Evolutionary conservation across 2,888 invertebrate species (phyloP).

Genomic region (Camptogramma bilineatum): DNA sequence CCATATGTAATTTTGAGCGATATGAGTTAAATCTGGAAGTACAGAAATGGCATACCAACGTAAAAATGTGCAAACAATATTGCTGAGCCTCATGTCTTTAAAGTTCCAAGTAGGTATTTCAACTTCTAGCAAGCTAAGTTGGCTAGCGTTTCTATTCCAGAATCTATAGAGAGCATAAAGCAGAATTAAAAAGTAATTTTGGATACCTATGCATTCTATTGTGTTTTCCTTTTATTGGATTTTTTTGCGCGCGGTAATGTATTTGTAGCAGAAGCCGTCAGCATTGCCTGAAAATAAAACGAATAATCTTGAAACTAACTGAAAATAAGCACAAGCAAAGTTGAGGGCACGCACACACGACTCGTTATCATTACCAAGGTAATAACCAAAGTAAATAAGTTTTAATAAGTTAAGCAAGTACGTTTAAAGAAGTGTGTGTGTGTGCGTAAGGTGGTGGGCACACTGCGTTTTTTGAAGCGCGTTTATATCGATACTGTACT

Average conservation of each 20-base stretch:
- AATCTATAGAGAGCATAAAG: slow-evolving; percentile 24
- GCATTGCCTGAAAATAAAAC: slow-evolving; percentile 87
- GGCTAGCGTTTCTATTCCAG: slow-evolving; percentile 22
- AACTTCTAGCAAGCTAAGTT: slow-evolving; percentile 18
- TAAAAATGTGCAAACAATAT: slow-evolving; percentile 5
- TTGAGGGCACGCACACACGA: slow-evolving; percentile 27
- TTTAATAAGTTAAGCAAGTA: no score
- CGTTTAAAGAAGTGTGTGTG: neutral
- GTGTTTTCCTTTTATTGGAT: slow-evolving; percentile 89
- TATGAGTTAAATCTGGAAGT: slow-evolving; percentile 11
- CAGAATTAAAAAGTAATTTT: slow-evolving; percentile 14
- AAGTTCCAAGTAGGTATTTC: neutral
- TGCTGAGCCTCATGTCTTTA: neutral
- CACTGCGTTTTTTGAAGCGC: no score
- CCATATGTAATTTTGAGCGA: slow-evolving; percentile 20
- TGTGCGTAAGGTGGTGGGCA: no score
- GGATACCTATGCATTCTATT: slow-evolving; percentile 52
- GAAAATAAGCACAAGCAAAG: slow-evolving; percentile 65
- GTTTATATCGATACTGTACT: no score
- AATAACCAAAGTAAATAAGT: no score
- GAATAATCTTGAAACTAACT: slow-evolving; percentile 68
- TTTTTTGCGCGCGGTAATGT: slow-evolving; percentile 89
- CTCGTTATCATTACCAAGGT: neutral
- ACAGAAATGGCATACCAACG: neutral
- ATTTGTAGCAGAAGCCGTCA: slow-evolving; percentile 88